Conservation (phyloP, 1,140 invertebrate species). For the Telenomus remus region DNA sequence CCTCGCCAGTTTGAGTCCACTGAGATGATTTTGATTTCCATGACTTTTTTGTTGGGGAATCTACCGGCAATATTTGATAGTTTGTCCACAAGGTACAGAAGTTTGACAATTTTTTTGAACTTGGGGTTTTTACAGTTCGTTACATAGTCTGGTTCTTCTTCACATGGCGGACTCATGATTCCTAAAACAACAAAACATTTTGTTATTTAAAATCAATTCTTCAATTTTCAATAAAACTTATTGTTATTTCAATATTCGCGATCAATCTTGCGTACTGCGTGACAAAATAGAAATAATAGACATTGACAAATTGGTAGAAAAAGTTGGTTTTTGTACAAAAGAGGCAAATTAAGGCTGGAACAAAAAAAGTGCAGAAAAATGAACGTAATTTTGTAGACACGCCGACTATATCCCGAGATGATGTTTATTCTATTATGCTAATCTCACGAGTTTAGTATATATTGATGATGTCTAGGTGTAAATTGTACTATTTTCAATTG, state of each 20-base stretch:
- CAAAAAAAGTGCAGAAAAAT: constrained; percentile 26
- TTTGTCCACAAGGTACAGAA: constrained; percentile 78
- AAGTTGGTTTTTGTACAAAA: neutral
- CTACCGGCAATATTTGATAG: constrained; percentile 77
- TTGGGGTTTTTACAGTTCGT: constrained; percentile 76
- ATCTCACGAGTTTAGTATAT: constrained; percentile 39
- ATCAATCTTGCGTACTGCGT: too few relatives aligned
- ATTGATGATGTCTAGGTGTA: constrained; percentile 46
- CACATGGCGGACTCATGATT: constrained; percentile 63
- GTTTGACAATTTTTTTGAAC: constrained; percentile 79
- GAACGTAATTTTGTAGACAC: constrained; percentile 7
- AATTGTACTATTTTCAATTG: constrained; percentile 52
- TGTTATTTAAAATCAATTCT: neutral
- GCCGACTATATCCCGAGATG: constrained; percentile 2
- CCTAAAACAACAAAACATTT: constrained; percentile 52
- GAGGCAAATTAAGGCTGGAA: neutral
- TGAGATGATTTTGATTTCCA: constrained; percentile 81
- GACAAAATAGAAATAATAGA: too few relatives aligned
- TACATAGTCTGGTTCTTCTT: constrained; percentile 70
- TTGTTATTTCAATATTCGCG: too few relatives aligned
- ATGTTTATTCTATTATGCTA: constrained; percentile 31
- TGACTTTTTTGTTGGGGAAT: constrained; percentile 76
- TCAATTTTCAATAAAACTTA: neutral
- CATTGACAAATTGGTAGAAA: too few relatives aligned
- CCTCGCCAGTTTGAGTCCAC: constrained; percentile 81